These are phyloP conservation scores for Squalus acanthias DNA, from an alignment of 2,797 vertebrate genomes.

Conservation along the genomic window DNA sequence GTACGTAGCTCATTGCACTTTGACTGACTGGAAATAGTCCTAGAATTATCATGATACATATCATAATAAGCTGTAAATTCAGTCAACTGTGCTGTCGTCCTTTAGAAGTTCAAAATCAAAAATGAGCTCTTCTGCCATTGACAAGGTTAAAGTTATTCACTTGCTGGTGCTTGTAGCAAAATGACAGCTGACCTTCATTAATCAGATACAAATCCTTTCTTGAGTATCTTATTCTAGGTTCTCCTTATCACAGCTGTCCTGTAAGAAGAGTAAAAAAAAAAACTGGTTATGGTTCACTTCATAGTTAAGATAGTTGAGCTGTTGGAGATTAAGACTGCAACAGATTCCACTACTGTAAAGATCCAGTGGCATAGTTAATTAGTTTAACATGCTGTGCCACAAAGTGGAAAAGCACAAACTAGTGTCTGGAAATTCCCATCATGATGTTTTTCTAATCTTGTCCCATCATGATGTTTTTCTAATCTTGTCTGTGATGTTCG, in stretches of 20 bases:
- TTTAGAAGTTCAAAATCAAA: neutral
- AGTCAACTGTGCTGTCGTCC: neutral
- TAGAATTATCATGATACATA: neutral
- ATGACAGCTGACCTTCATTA: neutral
- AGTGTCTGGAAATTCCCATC: neutral
- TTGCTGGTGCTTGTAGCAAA: neutral
- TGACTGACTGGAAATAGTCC: neutral
- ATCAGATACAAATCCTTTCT: neutral
- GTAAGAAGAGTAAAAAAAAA: slow-evolving; percentile 14
- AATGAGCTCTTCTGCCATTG: slow-evolving; percentile 1
- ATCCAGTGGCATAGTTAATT: neutral
- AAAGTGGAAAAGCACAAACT: neutral
- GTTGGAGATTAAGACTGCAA: neutral
- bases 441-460: neutral
- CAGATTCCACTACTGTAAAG: neutral
- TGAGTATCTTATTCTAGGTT: neutral
- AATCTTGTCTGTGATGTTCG: neutral
- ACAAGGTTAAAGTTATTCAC: neutral
- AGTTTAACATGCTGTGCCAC: neutral
- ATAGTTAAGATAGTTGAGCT: neutral
- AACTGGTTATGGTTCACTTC: slow-evolving; percentile 7
- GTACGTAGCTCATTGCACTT: neutral
- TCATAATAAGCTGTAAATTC: neutral
- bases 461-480: neutral
- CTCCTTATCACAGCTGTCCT: slow-evolving; percentile 24